Conservation (phyloP, 2,888 invertebrate genomes). For the Colletes collaris region DNA sequence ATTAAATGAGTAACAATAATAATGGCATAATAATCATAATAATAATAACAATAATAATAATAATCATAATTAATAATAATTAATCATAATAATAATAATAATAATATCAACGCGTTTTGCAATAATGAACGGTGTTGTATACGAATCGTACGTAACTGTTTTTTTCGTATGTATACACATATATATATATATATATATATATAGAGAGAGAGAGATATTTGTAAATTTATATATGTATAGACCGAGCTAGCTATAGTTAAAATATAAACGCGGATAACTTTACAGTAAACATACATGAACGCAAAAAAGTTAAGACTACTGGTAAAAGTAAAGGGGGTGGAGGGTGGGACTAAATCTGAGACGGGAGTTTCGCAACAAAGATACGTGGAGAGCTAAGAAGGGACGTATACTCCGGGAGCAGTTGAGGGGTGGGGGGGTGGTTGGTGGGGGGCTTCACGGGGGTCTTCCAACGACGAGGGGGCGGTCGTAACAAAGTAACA, state of each 20-base stretch:
- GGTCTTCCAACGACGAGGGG: slow-evolving; percentile 59
- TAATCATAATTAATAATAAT: slow-evolving; percentile 50
- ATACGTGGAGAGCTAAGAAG: slow-evolving; percentile 4
- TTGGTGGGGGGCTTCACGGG: slow-evolving; percentile 8
- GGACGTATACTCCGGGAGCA: slow-evolving; percentile 36
- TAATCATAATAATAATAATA: slow-evolving; percentile 65
- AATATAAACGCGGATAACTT: slow-evolving; percentile 72
- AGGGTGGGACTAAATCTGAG: slow-evolving; percentile 21
- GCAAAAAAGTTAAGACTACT: slow-evolving; percentile 64
- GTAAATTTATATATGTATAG: slow-evolving; percentile 42
- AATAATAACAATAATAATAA: slow-evolving; percentile 49
- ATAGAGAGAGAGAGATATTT: slow-evolving; percentile 27
- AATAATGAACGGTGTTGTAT: slow-evolving; percentile 69
- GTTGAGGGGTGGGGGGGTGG: background rate
- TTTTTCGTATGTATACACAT: slow-evolving; percentile 59
- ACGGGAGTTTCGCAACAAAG: slow-evolving; percentile 38
- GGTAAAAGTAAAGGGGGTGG: slow-evolving; percentile 19
- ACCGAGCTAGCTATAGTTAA: slow-evolving; percentile 51
- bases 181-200: slow-evolving; percentile 58
- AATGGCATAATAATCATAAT: slow-evolving; percentile 57
- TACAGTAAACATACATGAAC: slow-evolving; percentile 77
- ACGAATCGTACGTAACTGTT: slow-evolving; percentile 63
- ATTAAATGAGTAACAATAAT: slow-evolving; percentile 63
- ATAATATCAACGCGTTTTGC: slow-evolving; percentile 75
- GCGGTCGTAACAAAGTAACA: slow-evolving; percentile 67